Base-by-base conservation (phyloP, 2,888 invertebrate genomes). In the Dynastes hyllus region DNA sequence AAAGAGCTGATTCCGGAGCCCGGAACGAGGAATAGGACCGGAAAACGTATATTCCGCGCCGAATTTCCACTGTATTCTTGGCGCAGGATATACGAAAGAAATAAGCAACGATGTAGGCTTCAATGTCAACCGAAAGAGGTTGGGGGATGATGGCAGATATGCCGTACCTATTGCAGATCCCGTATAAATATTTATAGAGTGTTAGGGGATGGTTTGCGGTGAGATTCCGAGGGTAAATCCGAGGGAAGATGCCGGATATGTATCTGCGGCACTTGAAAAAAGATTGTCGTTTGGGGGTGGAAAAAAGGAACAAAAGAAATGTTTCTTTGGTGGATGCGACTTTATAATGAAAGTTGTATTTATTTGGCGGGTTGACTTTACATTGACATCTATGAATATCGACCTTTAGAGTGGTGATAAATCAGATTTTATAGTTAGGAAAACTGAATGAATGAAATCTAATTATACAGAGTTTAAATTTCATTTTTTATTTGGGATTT, bases 181-280 rank as follows among this genome's bases (percentile, higher is more conserved):
- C 6, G 4, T 55, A 55, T 55, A 55, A 55, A 55, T 55, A 55
- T 55, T 55, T 55, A 55, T 55, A 16, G 13, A 2, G 55, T 55
- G 55, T 55, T 55, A 55, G 55, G 55, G 13, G n/a, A 6, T n/a
- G 55, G 55, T 55, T n/a, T 55, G 55, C 6, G 55, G 55, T 5
- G 4, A n/a, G 13, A 16, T 11, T 55, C 16, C n/a, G 16, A 3
- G 55, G 55, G 16, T 55, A 55, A 16, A 16, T 55, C n/a, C 16
- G n/a, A 13, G n/a, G 11, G 16, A 55, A n/a, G 3, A 55, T 16
- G 55, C 16, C 16, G 16, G 55, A 16, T 55, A 16, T 16, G n/a
- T 55, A 16, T 55, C 16, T 55, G 55, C 8, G 55, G 16, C 5
- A 55, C n/a, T n/a, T 13, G 55, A 6, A 16, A 5, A 13, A 2